Conservation (phyloP, 2,888 invertebrate genomes). For the Drosophila gaucha region DNA sequence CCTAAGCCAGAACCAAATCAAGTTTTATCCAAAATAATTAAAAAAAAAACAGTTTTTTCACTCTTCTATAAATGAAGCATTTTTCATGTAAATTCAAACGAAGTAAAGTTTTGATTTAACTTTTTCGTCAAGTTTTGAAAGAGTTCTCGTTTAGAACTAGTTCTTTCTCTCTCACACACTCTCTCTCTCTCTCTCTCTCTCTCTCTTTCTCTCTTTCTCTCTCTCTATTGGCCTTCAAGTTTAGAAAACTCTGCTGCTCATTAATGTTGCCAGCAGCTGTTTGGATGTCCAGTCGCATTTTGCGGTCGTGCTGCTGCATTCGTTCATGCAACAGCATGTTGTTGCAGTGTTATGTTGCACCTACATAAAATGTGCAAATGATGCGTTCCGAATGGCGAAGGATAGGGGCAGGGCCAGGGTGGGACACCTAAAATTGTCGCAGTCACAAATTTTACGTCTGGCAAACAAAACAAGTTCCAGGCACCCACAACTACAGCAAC, state of each 20-base stretch:
- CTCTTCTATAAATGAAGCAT: too few relatives aligned
- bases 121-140: too few relatives aligned
- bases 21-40: too few relatives aligned
- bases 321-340: conserved; percentile 60
- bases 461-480: conserved; percentile 52
- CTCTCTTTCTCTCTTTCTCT: too few relatives aligned
- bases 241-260: not conserved
- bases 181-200: too few relatives aligned
- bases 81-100: not conserved
- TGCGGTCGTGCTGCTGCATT: conserved; percentile 60
- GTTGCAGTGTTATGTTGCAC: conserved; percentile 57
- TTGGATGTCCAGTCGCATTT: conserved; percentile 41
- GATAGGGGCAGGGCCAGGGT: not conserved
- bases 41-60: too few relatives aligned
- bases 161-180: too few relatives aligned
- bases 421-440: conserved; percentile 67
- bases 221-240: too few relatives aligned
- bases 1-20: too few relatives aligned
- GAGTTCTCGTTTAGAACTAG: too few relatives aligned
- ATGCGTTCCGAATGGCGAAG: conserved; percentile 66
- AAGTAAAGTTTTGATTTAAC: not conserved
- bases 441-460: conserved; percentile 76
- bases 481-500: conserved; percentile 51
- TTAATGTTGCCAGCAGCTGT: conserved; percentile 13
- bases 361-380: conserved; percentile 75